Percentiles rank a stretch among this genome's conserved stretches.
Evolutionary conservation across 1,140 invertebrate genomes (phyloP).

Genomic region (Phocides pigmalion): DNA sequence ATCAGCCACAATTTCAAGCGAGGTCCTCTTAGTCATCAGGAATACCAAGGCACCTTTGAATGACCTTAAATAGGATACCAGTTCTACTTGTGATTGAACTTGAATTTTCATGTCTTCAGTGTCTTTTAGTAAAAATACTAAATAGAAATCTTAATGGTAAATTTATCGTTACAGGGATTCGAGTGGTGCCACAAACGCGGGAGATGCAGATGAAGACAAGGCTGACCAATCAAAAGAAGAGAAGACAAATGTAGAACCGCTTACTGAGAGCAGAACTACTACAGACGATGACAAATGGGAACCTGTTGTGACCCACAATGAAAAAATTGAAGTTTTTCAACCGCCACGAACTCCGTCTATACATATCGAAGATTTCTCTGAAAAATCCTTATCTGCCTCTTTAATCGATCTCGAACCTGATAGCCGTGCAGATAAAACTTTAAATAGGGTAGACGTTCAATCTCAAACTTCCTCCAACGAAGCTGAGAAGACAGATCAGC

Average conservation of each 20-base stretch:
- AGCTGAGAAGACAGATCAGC: conserved; percentile 39
- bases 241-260: conserved; percentile 19
- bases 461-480: conserved; percentile 20
- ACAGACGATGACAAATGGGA: conserved; percentile 31
- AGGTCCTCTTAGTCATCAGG: too few relatives aligned
- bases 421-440: not conserved
- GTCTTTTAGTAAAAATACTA: too few relatives aligned
- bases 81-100: too few relatives aligned
- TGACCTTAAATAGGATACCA: too few relatives aligned
- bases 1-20: too few relatives aligned
- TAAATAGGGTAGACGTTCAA: conserved; percentile 11
- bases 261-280: conserved; percentile 16
- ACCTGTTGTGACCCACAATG: too few relatives aligned
- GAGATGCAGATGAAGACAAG: conserved; percentile 37
- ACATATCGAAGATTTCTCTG: conserved; percentile 62
- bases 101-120: too few relatives aligned
- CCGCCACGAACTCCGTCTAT: conserved; percentile 66
- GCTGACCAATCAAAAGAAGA: conserved; percentile 31
- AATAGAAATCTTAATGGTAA: not conserved
- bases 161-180: conserved; percentile 65
- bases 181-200: conserved; percentile 49
- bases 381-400: conserved; percentile 44
- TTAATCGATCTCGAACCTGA: conserved; percentile 31
- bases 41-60: too few relatives aligned
- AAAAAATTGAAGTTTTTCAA: too few relatives aligned